phyloP scores from a whole-genome alignment of 2,888 invertebrate genomes.

The Clitarchus hookeri region DNA sequence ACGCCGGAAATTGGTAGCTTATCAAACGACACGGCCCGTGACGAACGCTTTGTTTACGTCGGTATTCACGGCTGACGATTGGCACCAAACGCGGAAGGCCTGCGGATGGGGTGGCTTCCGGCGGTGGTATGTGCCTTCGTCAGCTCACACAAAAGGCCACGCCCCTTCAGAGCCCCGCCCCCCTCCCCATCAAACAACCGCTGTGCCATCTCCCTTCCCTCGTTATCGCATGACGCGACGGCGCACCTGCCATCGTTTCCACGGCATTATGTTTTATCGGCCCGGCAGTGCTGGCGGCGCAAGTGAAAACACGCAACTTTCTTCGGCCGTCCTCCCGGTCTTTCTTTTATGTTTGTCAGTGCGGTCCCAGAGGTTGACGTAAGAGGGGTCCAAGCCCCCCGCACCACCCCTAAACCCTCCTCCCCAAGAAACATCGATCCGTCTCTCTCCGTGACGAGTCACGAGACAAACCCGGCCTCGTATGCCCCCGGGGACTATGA shows the following conservation, averaged over 20 bases:
- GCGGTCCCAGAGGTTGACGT: not conserved
- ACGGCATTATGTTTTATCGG: constrained; percentile 7
- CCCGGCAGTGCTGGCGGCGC: not conserved
- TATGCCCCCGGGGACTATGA: no score
- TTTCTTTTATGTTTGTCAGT: not conserved
- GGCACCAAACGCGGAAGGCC: no score
- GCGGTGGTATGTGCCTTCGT: no score
- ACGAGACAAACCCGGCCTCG: no score
- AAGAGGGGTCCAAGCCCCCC: not conserved
- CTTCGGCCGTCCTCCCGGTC: not conserved
- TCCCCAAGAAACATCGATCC: no score
- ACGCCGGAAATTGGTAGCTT: no score
- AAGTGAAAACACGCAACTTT: constrained; percentile 6
- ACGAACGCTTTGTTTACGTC: no score
- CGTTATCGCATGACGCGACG: not conserved
- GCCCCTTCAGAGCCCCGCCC: not conserved
- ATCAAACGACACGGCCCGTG: no score
- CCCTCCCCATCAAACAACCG: not conserved
- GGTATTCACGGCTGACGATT: no score
- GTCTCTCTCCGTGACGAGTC: no score
- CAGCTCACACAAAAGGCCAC: no score
- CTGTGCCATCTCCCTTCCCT: not conserved
- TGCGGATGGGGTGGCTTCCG: no score
- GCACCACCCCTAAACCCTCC: not conserved
- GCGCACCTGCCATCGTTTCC: not conserved